These are phyloP conservation scores for Drosophila helvetica DNA, from an alignment of 2,888 invertebrate species.

Conservation along the genomic window DNA sequence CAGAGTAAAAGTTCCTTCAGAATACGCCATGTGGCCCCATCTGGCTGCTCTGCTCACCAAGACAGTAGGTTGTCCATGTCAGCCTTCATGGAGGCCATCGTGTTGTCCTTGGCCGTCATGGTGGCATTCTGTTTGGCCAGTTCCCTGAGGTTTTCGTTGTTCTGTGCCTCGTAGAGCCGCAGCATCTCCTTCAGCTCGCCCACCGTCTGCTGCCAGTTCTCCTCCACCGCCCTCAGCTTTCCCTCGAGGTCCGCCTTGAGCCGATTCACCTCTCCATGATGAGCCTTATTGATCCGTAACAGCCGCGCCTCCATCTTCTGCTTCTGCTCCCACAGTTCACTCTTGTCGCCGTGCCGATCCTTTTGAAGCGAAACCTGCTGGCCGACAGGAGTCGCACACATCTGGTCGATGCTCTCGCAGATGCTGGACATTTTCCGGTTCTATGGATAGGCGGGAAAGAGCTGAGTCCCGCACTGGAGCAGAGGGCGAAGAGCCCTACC, in stretches of 20 bases:
- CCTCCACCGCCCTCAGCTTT: constrained; percentile 23
- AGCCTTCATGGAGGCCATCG: neutral
- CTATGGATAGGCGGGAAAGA: constrained; percentile 8
- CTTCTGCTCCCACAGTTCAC: neutral
- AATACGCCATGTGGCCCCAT: neutral
- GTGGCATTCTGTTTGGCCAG: constrained; percentile 25
- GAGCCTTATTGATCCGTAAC: constrained; percentile 32
- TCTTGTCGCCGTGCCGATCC: constrained; percentile 3
- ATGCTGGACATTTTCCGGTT: constrained; percentile 1
- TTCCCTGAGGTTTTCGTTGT: neutral
- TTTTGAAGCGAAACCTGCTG: neutral
- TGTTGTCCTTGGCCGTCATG: neutral
- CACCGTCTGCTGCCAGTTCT: constrained; percentile 18
- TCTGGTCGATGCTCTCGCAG: neutral
- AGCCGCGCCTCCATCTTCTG: constrained; percentile 34
- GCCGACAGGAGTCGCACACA: constrained; percentile 1
- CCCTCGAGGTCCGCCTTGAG: constrained; percentile 29
- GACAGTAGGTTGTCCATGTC: constrained; percentile 20
- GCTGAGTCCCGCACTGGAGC: neutral
- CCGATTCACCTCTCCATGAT: constrained; percentile 20
- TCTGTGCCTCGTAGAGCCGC: neutral
- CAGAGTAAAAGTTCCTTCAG: no score
- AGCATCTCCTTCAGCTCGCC: constrained; percentile 20
- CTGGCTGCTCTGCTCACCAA: constrained; percentile 36
- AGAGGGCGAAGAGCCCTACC: constrained; percentile 30